Conservation (phyloP, 1,140 invertebrate genomes). For the Leptopilina clavipes region DNA sequence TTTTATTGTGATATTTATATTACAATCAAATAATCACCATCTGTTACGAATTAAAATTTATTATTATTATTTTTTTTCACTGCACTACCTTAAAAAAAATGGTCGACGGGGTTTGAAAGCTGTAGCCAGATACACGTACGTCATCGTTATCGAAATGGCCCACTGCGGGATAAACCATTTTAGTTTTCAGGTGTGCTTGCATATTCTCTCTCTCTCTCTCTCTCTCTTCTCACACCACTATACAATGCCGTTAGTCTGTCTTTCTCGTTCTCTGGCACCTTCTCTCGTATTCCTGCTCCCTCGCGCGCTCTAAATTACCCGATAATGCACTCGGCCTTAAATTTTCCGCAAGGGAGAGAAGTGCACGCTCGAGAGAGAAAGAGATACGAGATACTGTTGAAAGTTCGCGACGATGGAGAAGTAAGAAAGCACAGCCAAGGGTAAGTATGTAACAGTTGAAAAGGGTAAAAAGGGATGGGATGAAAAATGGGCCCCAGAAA, state of each 20-base stretch:
- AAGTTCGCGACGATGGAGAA: neutral
- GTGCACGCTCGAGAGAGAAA: constrained; percentile 43
- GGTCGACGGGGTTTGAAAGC: neutral
- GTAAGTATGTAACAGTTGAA: constrained; percentile 28
- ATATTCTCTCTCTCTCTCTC: constrained; percentile 7
- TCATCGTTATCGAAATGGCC: constrained; percentile 53
- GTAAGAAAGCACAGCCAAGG: neutral
- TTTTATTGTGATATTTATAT: too few relatives aligned
- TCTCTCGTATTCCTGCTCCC: constrained; percentile 17
- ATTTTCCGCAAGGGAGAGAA: constrained; percentile 11
- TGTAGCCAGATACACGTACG: constrained; percentile 41
- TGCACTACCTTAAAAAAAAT: too few relatives aligned
- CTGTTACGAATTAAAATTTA: too few relatives aligned
- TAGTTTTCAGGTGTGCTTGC: constrained; percentile 45
- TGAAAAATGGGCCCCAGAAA: constrained; percentile 35
- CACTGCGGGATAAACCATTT: constrained; percentile 44
- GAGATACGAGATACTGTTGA: constrained; percentile 29
- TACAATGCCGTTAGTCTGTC: neutral
- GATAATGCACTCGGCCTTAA: constrained; percentile 34
- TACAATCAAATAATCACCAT: too few relatives aligned
- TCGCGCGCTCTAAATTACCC: constrained; percentile 23
- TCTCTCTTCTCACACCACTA: neutral
- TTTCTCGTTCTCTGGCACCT: constrained; percentile 8
- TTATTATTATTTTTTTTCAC: too few relatives aligned
- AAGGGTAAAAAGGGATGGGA: neutral